Conservation (phyloP, 2,113 vertebrate species). For the human region GRCh38 chr17:60256501-60257000, state of each 20-base stretch:
- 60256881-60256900: not conserved
- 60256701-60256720: constrained; percentile 71
- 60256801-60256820: constrained; percentile 98
- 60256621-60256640: not conserved
- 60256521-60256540: not conserved
- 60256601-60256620: not conserved
- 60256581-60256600: not conserved
- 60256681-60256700: not conserved
- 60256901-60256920: not conserved
- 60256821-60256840: not conserved
- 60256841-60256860: not conserved
- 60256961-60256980: no score
- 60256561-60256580: not conserved
- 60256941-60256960: no score
- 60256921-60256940: no score
- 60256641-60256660: not conserved
- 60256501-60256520: not conserved
- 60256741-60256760: constrained; percentile 99
- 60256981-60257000: no score
- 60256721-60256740: constrained; percentile 99
- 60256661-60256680: not conserved
- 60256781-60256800: constrained; percentile 98
- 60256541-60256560: not conserved
- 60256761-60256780: constrained; percentile 98
- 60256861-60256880: not conserved